These are phyloP conservation scores for Amiota mariae DNA, from an alignment of 2,888 invertebrate genomes.

Conservation along the genomic window DNA sequence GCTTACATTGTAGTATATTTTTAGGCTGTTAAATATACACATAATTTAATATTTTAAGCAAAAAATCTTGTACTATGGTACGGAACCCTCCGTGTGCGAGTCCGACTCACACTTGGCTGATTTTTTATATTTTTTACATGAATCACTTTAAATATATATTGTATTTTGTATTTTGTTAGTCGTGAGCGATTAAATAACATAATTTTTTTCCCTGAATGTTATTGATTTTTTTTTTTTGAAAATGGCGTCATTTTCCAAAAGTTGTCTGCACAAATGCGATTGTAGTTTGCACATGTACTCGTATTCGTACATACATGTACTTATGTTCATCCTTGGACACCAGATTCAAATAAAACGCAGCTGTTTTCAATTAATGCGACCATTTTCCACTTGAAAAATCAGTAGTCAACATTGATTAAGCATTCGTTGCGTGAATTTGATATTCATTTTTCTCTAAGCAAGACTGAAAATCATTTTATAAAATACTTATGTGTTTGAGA, in stretches of 20 bases:
- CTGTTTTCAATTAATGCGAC: conserved; percentile 24
- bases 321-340: neutral
- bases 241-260: conserved; percentile 20
- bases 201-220: too few relatives aligned
- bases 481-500: neutral
- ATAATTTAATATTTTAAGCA: too few relatives aligned
- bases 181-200: conserved; percentile 6
- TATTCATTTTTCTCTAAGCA: conserved; percentile 8
- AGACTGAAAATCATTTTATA: neutral
- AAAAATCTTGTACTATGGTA: too few relatives aligned
- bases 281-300: conserved; percentile 2
- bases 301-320: neutral
- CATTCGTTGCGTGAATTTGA: conserved; percentile 26
- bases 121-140: too few relatives aligned
- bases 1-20: too few relatives aligned
- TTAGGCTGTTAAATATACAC: too few relatives aligned
- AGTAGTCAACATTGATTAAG: conserved; percentile 28
- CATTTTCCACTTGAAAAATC: conserved; percentile 27
- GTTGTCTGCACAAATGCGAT: neutral
- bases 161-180: too few relatives aligned
- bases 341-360: conserved; percentile 3
- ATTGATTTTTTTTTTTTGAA: neutral
- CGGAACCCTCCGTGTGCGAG: too few relatives aligned
- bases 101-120: too few relatives aligned
- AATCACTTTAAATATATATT: too few relatives aligned